Base-by-base conservation (phyloP, 2,113 vertebrate species). In the Columba janthina region DNA sequence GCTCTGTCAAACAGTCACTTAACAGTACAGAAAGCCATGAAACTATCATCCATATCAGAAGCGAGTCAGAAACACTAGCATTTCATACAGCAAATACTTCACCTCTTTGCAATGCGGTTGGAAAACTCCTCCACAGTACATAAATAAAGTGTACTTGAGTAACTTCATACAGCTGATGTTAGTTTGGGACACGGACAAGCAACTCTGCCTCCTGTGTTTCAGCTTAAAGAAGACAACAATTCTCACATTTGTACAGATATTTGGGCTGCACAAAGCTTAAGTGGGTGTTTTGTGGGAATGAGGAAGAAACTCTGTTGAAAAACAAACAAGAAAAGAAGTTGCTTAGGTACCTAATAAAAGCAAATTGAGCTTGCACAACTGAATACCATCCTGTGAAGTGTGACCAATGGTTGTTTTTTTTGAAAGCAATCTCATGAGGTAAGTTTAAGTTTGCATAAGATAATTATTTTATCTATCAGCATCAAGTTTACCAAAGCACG, bases 211-310 rank as follows among this genome's bases (percentile, higher is more conserved):
- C 50, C 18, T 11, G 21, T 36, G 26, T 67, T 79, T 91, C 34
- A 54, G 25, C 18, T 82, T 67, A 20, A 80, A 66, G n/a, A 15
- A 51, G 18, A 77, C 72, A 80, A 67, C 14, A 69, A 29, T n/a
- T 87, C 53, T 60, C 0, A 0, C 3, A 16, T 11, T 24, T 2
- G 50, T 42, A 62, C 9, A 60, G 4, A 18, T 40, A 69, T 57
- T 58, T 56, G 42, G 28, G 40, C n/a, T 78, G 24, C 19, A 28
- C 38, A 50, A 7, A 60, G 32, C 5, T 0, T 3, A 34, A 15
- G 1, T 5, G 5, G 4, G 12, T 2, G 56, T 22, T 78, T 42
- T 18, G 12, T 31, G 1, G 6, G 19, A 78, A 95, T 22, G 14
- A 94, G 61, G 70, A 89, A 91, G 38, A 46, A 85, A 69, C 1